These are phyloP conservation scores for Manis pentadactyla DNA, from an alignment of 2,797 vertebrate genomes.

Conservation along the genomic window DNA sequence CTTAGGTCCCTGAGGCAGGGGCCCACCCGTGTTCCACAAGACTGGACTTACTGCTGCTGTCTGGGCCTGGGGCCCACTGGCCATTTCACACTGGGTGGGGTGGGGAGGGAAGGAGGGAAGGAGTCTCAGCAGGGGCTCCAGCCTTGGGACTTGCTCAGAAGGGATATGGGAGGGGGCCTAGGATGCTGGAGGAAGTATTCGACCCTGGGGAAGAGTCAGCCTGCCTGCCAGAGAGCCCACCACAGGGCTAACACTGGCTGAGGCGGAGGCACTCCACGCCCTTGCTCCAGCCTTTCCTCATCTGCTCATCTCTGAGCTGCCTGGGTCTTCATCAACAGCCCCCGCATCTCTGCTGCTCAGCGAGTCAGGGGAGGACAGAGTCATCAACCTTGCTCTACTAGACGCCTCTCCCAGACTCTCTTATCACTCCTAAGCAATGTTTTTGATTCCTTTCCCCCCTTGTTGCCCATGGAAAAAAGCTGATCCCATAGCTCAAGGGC, in stretches of 20 bases:
- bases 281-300: neutral
- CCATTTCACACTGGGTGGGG: neutral
- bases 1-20: neutral
- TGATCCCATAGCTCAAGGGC: neutral
- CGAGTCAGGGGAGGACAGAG: neutral
- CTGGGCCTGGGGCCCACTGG: neutral
- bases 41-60: neutral
- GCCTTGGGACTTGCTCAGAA: neutral
- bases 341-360: neutral
- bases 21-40: neutral
- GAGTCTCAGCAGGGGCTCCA: too few relatives aligned
- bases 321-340: neutral
- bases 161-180: neutral
- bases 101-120: too few relatives aligned
- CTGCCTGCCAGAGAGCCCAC: neutral
- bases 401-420: neutral
- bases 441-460: neutral
- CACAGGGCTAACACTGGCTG: rapidly evolving
- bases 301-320: too few relatives aligned
- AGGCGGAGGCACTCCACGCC: neutral
- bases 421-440: neutral
- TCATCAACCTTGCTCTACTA: neutral
- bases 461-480: neutral
- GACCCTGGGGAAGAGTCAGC: neutral
- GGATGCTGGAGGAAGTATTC: neutral